Conservation (phyloP, 2,888 invertebrate genomes). For the Lycocerus yunnanus region DNA sequence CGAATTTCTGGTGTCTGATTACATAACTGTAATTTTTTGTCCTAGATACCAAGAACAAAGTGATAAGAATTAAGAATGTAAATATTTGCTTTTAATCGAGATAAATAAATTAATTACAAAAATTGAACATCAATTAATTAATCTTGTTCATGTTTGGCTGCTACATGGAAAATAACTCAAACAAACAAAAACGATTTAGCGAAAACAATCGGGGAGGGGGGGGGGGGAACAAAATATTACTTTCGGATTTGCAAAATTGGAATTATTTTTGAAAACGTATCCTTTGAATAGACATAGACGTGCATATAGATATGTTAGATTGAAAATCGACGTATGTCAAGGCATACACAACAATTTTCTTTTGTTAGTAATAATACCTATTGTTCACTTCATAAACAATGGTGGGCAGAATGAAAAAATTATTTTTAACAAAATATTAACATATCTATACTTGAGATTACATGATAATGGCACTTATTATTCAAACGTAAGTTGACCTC, state of each 20-base stretch:
- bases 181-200: not conserved
- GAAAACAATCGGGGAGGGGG: too few relatives aligned
- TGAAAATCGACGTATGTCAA: not conserved
- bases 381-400: not conserved
- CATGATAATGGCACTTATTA: not conserved
- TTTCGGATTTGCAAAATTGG: too few relatives aligned
- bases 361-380: not conserved
- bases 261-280: too few relatives aligned
- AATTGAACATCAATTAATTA: not conserved
- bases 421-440: not conserved
- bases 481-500: constrained; percentile 20
- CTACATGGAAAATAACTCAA: not conserved
- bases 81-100: not conserved
- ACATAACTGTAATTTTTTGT: not conserved
- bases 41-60: not conserved
- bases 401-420: not conserved
- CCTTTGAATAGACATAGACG: not conserved
- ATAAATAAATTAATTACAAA: not conserved
- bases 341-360: not conserved
- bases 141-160: not conserved
- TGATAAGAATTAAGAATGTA: not conserved
- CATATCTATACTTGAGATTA: not conserved
- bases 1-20: not conserved
- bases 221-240: too few relatives aligned
- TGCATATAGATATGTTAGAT: not conserved